A percentile compares a stretch with the other conserved stretches of the same genome.
Conservation (phyloP, 2,797 vertebrate genomes). For the Ataeniobius toweri region DNA sequence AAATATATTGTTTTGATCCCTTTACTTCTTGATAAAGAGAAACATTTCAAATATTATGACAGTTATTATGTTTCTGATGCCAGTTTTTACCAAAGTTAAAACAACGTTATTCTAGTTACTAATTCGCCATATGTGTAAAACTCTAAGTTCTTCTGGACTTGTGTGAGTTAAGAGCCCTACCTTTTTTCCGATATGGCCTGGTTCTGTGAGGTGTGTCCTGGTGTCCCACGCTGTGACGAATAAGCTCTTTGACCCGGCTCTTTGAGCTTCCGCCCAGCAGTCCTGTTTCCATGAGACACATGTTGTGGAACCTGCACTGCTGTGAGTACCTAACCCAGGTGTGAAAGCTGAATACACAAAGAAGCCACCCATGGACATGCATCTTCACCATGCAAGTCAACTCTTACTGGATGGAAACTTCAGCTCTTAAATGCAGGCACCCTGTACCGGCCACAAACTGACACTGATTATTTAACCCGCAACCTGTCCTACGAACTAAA, state of each 20-base stretch:
- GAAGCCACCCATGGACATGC: constrained; percentile 69
- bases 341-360: constrained; percentile 68
- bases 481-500: constrained; percentile 62
- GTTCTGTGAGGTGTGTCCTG: constrained; percentile 62
- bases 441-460: constrained; percentile 37
- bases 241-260: constrained; percentile 64
- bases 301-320: constrained; percentile 69
- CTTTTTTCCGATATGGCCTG: constrained; percentile 77
- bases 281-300: constrained; percentile 58
- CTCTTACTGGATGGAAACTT: constrained; percentile 32
- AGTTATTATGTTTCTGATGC: neutral
- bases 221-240: constrained; percentile 57
- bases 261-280: constrained; percentile 49
- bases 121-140: no score
- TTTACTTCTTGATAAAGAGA: neutral
- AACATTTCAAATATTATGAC: neutral
- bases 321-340: constrained; percentile 68
- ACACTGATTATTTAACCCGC: constrained; percentile 27
- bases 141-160: neutral
- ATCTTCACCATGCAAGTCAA: constrained; percentile 62
- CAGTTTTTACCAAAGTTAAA: neutral
- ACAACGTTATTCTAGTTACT: neutral
- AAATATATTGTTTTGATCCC: neutral
- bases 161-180: constrained; percentile 64
- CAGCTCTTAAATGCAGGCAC: constrained; percentile 27